These are phyloP conservation scores for Pandemis heparana DNA, from an alignment of 2,888 invertebrate genomes.

Conservation along the genomic window DNA sequence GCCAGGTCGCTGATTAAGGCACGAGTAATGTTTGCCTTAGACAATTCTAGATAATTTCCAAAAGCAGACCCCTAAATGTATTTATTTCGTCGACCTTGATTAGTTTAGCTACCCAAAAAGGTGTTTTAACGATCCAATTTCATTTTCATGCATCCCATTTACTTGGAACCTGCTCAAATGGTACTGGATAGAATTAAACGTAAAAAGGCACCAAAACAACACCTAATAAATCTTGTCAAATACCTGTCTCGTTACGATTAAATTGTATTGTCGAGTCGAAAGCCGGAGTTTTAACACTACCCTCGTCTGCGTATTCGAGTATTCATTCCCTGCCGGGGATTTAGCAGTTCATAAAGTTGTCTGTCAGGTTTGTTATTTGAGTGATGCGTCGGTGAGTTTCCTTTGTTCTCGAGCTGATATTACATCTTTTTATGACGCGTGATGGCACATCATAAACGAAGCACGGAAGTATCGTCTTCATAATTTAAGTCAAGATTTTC, in stretches of 20 bases:
- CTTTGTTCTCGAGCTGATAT: constrained; percentile 26
- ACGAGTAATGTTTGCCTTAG: constrained; percentile 48
- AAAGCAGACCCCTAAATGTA: background rate
- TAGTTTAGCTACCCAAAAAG: background rate
- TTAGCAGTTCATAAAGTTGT: constrained; percentile 27
- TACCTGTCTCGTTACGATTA: constrained; percentile 2
- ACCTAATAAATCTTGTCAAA: constrained; percentile 2
- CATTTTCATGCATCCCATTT: background rate
- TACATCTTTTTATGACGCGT: constrained; percentile 25
- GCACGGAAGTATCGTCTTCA: constrained; percentile 17
- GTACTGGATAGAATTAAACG: background rate
- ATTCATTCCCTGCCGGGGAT: background rate
- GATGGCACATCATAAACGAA: constrained; percentile 17
- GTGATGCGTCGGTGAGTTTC: constrained; percentile 11
- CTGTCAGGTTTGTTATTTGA: constrained; percentile 17
- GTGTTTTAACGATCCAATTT: background rate
- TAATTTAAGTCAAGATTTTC: constrained; percentile 23
- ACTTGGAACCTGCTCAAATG: background rate
- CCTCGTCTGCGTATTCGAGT: background rate
- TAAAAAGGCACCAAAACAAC: background rate
- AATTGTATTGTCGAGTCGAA: background rate
- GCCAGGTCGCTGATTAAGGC: constrained; percentile 65
- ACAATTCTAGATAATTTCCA: constrained; percentile 2
- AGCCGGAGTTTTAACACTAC: background rate
- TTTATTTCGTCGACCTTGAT: background rate